Percentiles rank a stretch among this genome's conserved stretches.
Conservation (phyloP, 1,140 invertebrate species). For the Manduca sexta region DNA sequence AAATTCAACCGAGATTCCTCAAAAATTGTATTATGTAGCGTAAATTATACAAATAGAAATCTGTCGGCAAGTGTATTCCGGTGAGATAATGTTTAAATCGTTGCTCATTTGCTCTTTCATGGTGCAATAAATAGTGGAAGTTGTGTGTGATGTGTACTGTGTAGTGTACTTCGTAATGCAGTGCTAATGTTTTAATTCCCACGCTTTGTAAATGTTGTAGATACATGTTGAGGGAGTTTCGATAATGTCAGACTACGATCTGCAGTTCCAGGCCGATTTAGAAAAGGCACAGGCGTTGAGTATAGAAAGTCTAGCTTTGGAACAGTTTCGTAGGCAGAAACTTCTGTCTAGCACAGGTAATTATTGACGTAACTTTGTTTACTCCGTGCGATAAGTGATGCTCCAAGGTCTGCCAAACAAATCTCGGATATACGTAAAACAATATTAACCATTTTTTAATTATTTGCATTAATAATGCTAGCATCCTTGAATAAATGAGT, state of each 20-base stretch:
- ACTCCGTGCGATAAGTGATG: constrained; percentile 34
- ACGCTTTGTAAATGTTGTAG: constrained; percentile 43
- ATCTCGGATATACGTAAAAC: neutral
- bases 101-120: constrained; percentile 28
- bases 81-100: constrained; percentile 28
- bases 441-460: too few species aligned
- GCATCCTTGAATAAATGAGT: too few species aligned
- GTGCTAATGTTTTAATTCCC: constrained; percentile 44
- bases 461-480: too few species aligned
- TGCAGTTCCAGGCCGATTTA: constrained; percentile 87
- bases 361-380: constrained; percentile 61
- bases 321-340: constrained; percentile 83
- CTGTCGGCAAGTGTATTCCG: constrained; percentile 36
- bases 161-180: constrained; percentile 8
- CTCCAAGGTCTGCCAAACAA: constrained; percentile 19
- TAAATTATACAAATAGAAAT: constrained; percentile 38
- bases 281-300: constrained; percentile 89
- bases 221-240: constrained; percentile 29
- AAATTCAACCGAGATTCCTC: constrained; percentile 14
- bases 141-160: neutral
- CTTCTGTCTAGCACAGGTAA: constrained; percentile 57
- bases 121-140: neutral
- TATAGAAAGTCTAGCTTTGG: constrained; percentile 86
- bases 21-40: constrained; percentile 41
- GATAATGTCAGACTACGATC: constrained; percentile 81